Evolutionary conservation across 92 coral and sea anemone species (phyloP), one percentile per base, ranked within the genome.

Genomic region (Phymanthus crucifer): DNA sequence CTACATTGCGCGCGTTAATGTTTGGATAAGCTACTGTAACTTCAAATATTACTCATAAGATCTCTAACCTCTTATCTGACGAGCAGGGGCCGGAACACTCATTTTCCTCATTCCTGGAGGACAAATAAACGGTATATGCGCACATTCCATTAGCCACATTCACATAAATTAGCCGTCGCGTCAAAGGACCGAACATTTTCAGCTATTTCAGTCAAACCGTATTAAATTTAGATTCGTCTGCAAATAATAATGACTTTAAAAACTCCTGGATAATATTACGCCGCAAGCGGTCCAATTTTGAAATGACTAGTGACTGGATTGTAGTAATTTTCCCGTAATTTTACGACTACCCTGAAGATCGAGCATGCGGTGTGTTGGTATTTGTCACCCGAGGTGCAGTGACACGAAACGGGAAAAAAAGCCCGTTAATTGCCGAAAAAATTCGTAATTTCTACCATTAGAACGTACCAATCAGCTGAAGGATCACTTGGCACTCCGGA

Each of bases 291-390:
- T 54, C 64, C 64, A 54, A 54, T 54, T 14, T 54, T 54, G 64
- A 54, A 54, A 54, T 54, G 27, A 54, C 64, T 54, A 29, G 50
- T n/a, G n/a, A n/a, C 58, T 54, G 4, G 64, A 27, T 54, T 17
- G 48, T 17, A n/a, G n/a, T n/a, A n/a, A n/a, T n/a, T n/a, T n/a
- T n/a, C n/a, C n/a, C n/a, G n/a, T 61, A 18, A 61, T 31, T 23
- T 61, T 23, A 61, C 31, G 33, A 61, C 29, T 6, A 16, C 68
- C 68, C 11, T 29, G 68, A 18, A 31, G 31, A 23, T 23, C 35
- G 35, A 40, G 14, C 66, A 27, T n/a, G n/a, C 54, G 27, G 36
- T 75, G 69, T 50, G 79, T 56, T 26, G 79, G 79, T 27, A 75
- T 75, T 50, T 57, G 13, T 21, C 70, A 52, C 79, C 27, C 23